phyloP scores from a whole-genome alignment of 2,797 vertebrate genomes.

The Scolopax bukidnonensis region DNA sequence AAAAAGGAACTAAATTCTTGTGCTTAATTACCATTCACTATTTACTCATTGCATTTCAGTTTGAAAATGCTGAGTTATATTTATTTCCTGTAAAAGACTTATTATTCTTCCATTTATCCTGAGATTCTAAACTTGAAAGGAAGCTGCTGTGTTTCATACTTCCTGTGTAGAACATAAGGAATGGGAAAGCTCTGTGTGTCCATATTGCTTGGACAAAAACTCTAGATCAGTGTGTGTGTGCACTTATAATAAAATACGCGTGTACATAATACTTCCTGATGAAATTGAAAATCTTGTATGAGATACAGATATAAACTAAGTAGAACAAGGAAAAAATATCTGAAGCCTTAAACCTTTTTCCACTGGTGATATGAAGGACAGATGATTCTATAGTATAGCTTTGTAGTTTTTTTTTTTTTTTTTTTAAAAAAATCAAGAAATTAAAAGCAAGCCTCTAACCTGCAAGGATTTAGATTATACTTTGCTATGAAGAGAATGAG shows the following conservation, averaged over 20 bases:
- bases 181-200: neutral
- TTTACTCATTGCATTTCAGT: neutral
- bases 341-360: neutral
- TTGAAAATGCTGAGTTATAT: neutral
- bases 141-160: neutral
- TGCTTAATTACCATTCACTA: neutral
- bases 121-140: neutral
- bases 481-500: neutral
- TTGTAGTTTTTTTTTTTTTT: neutral
- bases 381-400: neutral
- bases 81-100: too few relatives aligned
- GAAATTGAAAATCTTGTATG: neutral
- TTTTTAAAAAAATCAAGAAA: neutral
- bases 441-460: neutral
- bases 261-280: neutral
- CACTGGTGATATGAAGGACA: neutral
- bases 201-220: neutral
- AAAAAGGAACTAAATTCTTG: neutral
- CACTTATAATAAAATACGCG: neutral
- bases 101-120: neutral
- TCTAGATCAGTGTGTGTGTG: neutral
- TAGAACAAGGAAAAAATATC: neutral
- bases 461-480: neutral
- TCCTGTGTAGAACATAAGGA: neutral
- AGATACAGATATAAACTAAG: neutral